Base-by-base conservation (phyloP, 2,113 vertebrate species). In the Cyprinodon variegatus region DNA sequence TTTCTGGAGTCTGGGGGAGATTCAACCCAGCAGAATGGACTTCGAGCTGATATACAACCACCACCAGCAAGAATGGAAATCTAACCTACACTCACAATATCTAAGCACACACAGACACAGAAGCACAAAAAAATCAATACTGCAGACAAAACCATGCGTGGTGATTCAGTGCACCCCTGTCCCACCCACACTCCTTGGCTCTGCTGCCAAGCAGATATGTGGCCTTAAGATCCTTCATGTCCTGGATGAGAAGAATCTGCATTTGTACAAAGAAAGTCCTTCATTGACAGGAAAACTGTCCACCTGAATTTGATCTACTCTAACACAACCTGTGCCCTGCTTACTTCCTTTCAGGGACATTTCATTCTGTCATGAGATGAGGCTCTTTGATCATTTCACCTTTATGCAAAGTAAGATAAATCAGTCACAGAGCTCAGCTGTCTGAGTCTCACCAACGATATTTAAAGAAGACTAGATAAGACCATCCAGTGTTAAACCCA, bases 141-240 rank as follows among this genome's bases (percentile, higher is more conserved):
- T 41, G 82, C 37, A 63, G 86, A 88, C 88, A 80, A 68, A 87
- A 72, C 45, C 78, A 79, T 88, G 87, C 50, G 77, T 81, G 76
- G 88, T 90, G 91, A 90, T 89, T 88, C 90, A 90, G 88, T 57
- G 82, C 83, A 61, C 76, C 86, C 77, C 81, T 67, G 13, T 82
- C 79, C 90, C 82, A 43, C 90, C 84, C 86, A 89, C 83, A 4
- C 86, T 82, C n/a, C 81, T 77, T 68, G 57, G 60, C 81, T 63
- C 71, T 53, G 80, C 82, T 72, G 81, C 74, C 6, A 22, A 73
- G 64, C 70, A 84, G 82, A 89, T 79, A 61, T 74, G 78, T 45
- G 75, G 82, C 79, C 81, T 85, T 39, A 20, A 59, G 69, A 73
- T 76, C 57, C n/a, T 85, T 78, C 79, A 48, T 84, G 69, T 82